Percentiles rank a stretch among this genome's conserved stretches.
These are phyloP conservation scores for Campaea margaritaria DNA, from an alignment of 2,888 invertebrate species.

Conservation along the genomic window DNA sequence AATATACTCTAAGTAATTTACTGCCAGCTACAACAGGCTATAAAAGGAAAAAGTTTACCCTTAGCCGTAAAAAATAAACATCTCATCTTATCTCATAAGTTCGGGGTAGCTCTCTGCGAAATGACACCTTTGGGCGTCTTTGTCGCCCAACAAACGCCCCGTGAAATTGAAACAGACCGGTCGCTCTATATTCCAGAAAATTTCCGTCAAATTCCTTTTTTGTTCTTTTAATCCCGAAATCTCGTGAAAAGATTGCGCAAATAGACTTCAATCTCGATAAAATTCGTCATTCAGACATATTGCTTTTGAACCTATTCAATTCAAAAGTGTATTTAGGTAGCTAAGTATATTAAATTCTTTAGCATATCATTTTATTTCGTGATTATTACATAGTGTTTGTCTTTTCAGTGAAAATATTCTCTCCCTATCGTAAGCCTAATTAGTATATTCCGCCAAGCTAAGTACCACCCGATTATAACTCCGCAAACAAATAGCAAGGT, in stretches of 20 bases:
- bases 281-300: constrained; percentile 33
- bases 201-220: constrained; percentile 62
- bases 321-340: constrained; percentile 2
- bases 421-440: constrained; percentile 1
- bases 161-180: constrained; percentile 83
- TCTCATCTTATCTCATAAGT: constrained; percentile 69
- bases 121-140: constrained; percentile 82
- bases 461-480: constrained; percentile 17
- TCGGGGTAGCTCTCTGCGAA: constrained; percentile 71
- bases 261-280: constrained; percentile 28
- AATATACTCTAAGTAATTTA: constrained; percentile 41
- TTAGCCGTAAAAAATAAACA: constrained; percentile 68
- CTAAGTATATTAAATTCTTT: neutral
- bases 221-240: constrained; percentile 61
- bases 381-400: too few relatives aligned
- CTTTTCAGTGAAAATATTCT: neutral
- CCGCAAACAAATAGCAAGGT: constrained; percentile 61
- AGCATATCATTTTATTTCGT: too few relatives aligned
- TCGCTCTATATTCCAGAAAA: constrained; percentile 68
- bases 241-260: constrained; percentile 31
- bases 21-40: constrained; percentile 37
- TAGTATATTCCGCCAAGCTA: constrained; percentile 10
- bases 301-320: constrained; percentile 14
- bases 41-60: constrained; percentile 55
- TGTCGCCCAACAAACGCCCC: constrained; percentile 80